Conservation (phyloP, 2,888 invertebrate genomes). For the Diachrysia chrysitis region DNA sequence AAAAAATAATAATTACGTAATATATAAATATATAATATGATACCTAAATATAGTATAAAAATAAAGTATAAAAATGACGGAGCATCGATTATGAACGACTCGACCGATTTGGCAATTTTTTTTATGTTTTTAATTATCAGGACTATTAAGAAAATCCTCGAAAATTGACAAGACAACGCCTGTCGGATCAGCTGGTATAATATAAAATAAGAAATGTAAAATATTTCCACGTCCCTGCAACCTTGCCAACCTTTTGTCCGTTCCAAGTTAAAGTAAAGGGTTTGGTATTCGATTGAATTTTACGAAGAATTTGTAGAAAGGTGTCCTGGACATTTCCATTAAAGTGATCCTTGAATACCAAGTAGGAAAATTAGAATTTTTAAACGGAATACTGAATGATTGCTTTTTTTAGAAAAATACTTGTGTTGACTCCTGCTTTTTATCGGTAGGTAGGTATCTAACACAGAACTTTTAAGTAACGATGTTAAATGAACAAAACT, state of each 20-base stretch:
- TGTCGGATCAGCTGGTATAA: too few relatives aligned
- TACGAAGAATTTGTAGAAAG: conserved; percentile 28
- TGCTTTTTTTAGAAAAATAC: neutral
- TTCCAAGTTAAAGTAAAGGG: conserved; percentile 28
- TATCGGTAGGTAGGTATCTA: neutral
- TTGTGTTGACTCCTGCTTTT: neutral
- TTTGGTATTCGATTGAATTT: conserved; percentile 37
- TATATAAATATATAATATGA: too few relatives aligned
- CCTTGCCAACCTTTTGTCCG: conserved; percentile 25
- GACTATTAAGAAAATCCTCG: too few relatives aligned
- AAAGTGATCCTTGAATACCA: conserved; percentile 35
- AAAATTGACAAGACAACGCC: too few relatives aligned
- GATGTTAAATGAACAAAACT: neutral
- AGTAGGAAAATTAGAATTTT: conserved; percentile 34
- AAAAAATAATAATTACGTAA: too few relatives aligned
- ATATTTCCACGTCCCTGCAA: conserved; percentile 30
- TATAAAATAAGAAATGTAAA: conserved; percentile 9
- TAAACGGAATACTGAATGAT: conserved; percentile 19
- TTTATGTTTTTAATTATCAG: too few relatives aligned
- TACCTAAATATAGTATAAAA: too few relatives aligned
- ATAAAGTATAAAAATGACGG: too few relatives aligned
- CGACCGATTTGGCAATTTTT: too few relatives aligned
- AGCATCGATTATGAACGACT: too few relatives aligned
- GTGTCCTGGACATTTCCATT: conserved; percentile 43
- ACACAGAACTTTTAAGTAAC: neutral